A percentile compares a stretch with the other conserved stretches of the same genome.
phyloP scores from a whole-genome alignment of 2,797 vertebrate species.

The Antennarius maculatus region DNA sequence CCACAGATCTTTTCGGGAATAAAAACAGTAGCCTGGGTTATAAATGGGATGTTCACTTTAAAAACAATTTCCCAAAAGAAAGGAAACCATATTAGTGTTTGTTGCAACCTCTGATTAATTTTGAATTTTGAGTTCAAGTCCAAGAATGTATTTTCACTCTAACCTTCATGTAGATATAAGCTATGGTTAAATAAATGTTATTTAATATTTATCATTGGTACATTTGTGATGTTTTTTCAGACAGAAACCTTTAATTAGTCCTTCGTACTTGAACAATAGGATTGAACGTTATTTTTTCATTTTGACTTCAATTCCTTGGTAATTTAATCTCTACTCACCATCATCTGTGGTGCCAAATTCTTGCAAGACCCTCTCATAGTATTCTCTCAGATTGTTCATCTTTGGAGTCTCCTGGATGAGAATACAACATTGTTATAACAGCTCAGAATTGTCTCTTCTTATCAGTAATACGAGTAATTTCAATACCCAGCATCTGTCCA shows the following conservation, averaged over 20 bases:
- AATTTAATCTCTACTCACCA: slow-evolving; percentile 75
- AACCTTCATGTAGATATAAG: no score
- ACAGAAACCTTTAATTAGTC: neutral
- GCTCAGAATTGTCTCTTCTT: neutral
- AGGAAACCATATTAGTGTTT: no score
- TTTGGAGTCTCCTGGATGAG: slow-evolving; percentile 84
- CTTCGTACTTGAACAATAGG: slow-evolving; percentile 28
- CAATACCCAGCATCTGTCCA: neutral
- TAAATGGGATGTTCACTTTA: neutral
- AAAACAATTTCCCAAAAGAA: neutral
- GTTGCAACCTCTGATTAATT: no score
- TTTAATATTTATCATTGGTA: neutral
- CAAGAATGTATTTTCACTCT: no score
- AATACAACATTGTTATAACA: slow-evolving; percentile 2
- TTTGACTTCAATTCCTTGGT: neutral
- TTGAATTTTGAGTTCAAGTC: no score
- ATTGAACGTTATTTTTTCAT: slow-evolving; percentile 21
- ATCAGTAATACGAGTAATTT: neutral
- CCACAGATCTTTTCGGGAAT: slow-evolving; percentile 86
- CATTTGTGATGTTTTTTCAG: neutral
- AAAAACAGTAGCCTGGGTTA: neutral
- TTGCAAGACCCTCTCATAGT: slow-evolving; percentile 92
- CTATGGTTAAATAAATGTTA: no score
- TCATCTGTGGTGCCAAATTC: slow-evolving; percentile 90
- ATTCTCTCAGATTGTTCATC: slow-evolving; percentile 89